Percentiles rank a stretch among this genome's conserved stretches.
phyloP scores from a whole-genome alignment of 2,113 vertebrate species.

The Astatoreochromis straeleni region DNA sequence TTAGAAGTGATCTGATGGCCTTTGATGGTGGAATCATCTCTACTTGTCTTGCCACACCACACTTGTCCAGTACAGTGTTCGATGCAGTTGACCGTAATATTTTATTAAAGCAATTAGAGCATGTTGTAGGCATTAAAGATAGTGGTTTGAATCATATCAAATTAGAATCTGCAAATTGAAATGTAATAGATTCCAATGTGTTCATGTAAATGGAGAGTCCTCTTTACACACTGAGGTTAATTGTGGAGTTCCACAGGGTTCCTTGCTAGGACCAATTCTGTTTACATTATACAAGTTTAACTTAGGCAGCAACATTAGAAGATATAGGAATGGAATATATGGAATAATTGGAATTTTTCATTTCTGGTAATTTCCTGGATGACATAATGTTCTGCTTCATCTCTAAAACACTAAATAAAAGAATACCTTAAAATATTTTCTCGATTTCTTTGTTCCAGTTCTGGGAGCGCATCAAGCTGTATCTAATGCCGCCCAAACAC shows the following conservation, averaged over 20 bases:
- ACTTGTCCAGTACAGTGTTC: background rate
- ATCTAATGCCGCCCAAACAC: constrained; percentile 94
- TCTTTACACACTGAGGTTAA: background rate
- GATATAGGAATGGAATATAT: background rate
- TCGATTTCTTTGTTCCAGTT: constrained; percentile 68
- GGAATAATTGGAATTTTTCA: background rate
- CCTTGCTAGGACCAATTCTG: background rate
- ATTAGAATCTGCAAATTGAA: background rate
- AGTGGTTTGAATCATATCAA: background rate
- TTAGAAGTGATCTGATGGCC: background rate
- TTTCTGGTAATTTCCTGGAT: background rate
- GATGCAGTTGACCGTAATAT: background rate
- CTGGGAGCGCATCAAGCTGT: constrained; percentile 95
- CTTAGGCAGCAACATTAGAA: background rate
- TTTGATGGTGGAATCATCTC: background rate
- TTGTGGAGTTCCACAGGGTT: background rate
- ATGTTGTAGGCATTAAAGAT: background rate
- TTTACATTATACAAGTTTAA: background rate
- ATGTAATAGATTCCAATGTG: background rate
- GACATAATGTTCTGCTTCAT: background rate
- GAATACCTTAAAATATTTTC: background rate
- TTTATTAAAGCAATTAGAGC: background rate
- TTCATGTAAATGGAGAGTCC: background rate
- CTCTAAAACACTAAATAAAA: background rate
- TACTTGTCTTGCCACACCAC: background rate